phyloP scores from a whole-genome alignment of 2,113 vertebrate species.

The Apteryx owenii region DNA sequence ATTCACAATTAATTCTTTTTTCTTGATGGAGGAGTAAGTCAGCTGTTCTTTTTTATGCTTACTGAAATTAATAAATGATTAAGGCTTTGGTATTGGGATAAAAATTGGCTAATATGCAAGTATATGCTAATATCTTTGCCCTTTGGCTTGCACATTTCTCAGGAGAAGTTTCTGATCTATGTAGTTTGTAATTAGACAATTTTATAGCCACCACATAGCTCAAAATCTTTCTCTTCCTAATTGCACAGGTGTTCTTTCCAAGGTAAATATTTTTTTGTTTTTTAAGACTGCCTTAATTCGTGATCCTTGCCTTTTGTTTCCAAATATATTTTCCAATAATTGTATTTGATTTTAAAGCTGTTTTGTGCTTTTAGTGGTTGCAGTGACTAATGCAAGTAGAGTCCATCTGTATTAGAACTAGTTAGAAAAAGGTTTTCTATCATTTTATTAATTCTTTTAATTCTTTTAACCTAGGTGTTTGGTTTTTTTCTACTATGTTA shows the following conservation, averaged over 20 bases:
- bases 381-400: background rate
- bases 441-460: background rate
- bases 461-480: background rate
- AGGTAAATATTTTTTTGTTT: background rate
- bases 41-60: background rate
- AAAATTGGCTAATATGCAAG: background rate
- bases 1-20: background rate
- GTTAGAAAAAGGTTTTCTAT: background rate
- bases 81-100: background rate
- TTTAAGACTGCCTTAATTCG: background rate
- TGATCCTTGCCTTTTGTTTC: background rate
- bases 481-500: background rate
- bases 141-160: background rate
- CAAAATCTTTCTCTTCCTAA: background rate
- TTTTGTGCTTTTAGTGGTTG: background rate
- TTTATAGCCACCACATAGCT: background rate
- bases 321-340: background rate
- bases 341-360: background rate
- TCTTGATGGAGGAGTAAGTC: background rate
- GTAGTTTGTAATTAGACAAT: background rate
- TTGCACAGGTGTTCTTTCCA: background rate
- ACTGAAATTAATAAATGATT: background rate
- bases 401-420: background rate
- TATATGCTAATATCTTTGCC: background rate
- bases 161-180: background rate